A percentile compares a stretch with the other conserved stretches of the same genome.
Evolutionary conservation across 2,888 invertebrate genomes (phyloP).

Genomic region (Leptopilina syphax): DNA sequence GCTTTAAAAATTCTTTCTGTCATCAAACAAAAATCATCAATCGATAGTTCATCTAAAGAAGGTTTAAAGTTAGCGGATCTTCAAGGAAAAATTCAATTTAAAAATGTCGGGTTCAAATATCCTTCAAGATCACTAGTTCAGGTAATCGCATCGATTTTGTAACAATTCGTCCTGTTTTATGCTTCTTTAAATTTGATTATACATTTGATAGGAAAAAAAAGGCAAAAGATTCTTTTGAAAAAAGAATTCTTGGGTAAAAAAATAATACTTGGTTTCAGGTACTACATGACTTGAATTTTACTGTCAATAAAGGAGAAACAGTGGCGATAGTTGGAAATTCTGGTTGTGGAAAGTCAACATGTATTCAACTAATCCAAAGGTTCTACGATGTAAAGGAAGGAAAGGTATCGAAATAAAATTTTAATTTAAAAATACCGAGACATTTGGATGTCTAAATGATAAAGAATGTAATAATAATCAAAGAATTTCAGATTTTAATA

Average conservation of each 20-base stretch:
- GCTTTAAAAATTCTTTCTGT: constrained; percentile 87
- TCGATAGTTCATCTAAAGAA: constrained; percentile 83
- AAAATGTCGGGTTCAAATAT: constrained; percentile 87
- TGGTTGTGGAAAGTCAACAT: constrained; percentile 89
- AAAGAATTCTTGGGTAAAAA: too few relatives aligned
- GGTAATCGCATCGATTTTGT: constrained; percentile 76
- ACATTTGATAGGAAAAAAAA: too few relatives aligned
- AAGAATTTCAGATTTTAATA: constrained; percentile 78
- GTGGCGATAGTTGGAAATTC: constrained; percentile 86
- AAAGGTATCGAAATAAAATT: constrained; percentile 76
- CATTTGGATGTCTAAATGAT: too few relatives aligned
- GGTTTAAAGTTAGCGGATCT: constrained; percentile 81
- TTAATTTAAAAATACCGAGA: background rate
- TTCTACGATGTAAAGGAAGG: constrained; percentile 86
- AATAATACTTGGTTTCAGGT: constrained; percentile 74
- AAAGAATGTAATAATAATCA: background rate
- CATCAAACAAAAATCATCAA: constrained; percentile 85
- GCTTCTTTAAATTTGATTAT: too few relatives aligned
- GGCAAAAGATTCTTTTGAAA: too few relatives aligned
- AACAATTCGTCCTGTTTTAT: too few relatives aligned
- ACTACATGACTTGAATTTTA: constrained; percentile 82
- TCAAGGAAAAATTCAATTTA: constrained; percentile 85
- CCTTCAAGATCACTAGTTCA: constrained; percentile 87
- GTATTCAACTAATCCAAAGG: constrained; percentile 85
- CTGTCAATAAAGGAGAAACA: constrained; percentile 84